Evolutionary conservation across 2,888 invertebrate genomes (phyloP).

Genomic region (Monoplex corrugatus): DNA sequence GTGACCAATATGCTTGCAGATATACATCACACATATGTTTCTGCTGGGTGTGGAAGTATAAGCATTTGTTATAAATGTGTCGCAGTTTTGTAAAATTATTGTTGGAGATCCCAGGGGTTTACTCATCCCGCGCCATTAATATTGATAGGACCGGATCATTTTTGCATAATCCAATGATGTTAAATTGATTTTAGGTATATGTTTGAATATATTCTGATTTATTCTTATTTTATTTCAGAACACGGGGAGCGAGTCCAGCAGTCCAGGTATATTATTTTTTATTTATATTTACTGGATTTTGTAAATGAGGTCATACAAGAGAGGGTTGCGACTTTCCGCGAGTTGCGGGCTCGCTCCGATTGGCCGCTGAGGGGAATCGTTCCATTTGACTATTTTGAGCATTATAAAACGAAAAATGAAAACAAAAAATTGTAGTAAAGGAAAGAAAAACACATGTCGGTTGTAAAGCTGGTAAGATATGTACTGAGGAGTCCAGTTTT

Average conservation of each 20-base stretch:
- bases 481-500: too few species aligned
- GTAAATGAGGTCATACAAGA: slow-evolving; percentile 24
- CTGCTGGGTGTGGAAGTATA: background rate
- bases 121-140: slow-evolving; percentile 36
- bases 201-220: background rate
- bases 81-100: background rate
- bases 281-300: background rate
- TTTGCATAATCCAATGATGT: background rate
- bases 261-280: slow-evolving; percentile 69
- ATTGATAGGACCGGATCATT: slow-evolving; percentile 34
- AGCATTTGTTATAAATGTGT: background rate
- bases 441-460: too few species aligned
- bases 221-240: slow-evolving; percentile 62
- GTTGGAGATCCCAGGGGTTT: slow-evolving; percentile 4
- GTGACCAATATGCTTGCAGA: slow-evolving; percentile 55
- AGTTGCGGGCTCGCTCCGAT: too few species aligned
- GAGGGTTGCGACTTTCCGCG: background rate
- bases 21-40: slow-evolving; percentile 50
- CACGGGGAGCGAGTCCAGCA: slow-evolving; percentile 75
- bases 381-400: too few species aligned
- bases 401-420: background rate
- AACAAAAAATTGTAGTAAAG: too few species aligned
- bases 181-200: slow-evolving; percentile 7
- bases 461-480: too few species aligned
- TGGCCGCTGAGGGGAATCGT: too few species aligned